Base-by-base conservation (phyloP, 2,113 vertebrate genomes). In the Osmerus eperlanus region DNA sequence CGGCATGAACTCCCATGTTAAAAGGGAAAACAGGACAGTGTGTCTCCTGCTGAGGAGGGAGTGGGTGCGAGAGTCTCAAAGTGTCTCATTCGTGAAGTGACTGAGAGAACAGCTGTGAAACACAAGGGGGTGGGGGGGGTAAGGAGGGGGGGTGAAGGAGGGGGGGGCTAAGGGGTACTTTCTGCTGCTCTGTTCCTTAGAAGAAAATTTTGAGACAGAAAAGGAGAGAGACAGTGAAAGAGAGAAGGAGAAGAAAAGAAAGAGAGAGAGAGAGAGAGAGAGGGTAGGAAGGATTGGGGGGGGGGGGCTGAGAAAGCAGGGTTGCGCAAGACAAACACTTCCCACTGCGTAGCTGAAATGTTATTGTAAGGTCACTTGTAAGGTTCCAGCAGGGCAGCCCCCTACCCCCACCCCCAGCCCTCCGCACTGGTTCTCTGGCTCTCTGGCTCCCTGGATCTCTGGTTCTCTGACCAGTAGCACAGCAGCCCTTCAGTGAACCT, bases 291-390 rank as follows among this genome's bases (percentile, higher is more conserved):
- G 18, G 9, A 55, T 15, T 0, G 55, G n/a, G 13, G 14, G 16
- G 8, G 18, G n/a, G 18, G 32, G 16, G 23, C n/a, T 25, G 25
- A 64, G 61, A 65, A 32, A 64, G 25, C n/a, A 72, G 75, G 76
- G 76, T 84, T 86, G 77, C 2, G 65, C 83, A 86, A 87, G 85
- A 88, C 81, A 88, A 89, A 90, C 84, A 83, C 65, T 66, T 88
- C 87, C 85, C 54, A 83, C 85, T 83, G 84, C 73, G 84, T 79
- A 66, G 68, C 85, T 85, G 80, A 81, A 79, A 76, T 85, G 84
- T 87, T 88, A 86, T 86, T 84, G 73, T 86, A 86, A 84, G 85
- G 86, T 87, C 86, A 88, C 84, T 83, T 83, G 85, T 85, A 84
- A 68, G 79, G 81, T 80, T 81, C 75, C 80, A 80, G 72, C 12